Evolutionary conservation across 2,113 vertebrate genomes (phyloP).

Genomic region (Rattus rattus): DNA sequence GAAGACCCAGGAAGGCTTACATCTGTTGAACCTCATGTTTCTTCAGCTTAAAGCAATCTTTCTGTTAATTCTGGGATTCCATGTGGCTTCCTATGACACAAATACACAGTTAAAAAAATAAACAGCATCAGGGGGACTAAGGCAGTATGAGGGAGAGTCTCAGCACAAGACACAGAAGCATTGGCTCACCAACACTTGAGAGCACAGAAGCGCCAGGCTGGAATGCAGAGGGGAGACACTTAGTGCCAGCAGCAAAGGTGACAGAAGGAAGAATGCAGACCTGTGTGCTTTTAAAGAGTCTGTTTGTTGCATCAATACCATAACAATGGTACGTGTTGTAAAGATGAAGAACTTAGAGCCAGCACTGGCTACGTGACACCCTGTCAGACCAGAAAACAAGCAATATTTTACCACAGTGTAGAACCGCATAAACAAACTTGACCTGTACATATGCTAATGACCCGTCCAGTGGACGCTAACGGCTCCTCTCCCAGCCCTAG

Average conservation of each 20-base stretch:
- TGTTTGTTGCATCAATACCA: not conserved
- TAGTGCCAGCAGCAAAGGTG: not conserved
- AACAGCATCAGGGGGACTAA: not conserved
- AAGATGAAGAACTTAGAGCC: not conserved
- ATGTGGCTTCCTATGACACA: not conserved
- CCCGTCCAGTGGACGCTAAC: not conserved
- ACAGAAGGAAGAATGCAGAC: not conserved
- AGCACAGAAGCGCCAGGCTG: not conserved
- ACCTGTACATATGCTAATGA: not conserved
- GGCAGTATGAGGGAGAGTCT: not conserved
- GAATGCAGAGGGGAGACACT: not conserved
- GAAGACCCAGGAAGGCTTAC: not conserved
- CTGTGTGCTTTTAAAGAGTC: not conserved
- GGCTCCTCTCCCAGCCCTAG: not conserved
- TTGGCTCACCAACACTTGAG: not conserved
- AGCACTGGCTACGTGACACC: not conserved
- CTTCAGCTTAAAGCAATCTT: not conserved
- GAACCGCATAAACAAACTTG: not conserved
- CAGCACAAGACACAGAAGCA: not conserved
- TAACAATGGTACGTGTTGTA: not conserved
- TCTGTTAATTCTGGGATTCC: not conserved
- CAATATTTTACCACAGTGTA: not conserved
- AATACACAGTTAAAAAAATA: not conserved
- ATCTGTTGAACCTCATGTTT: not conserved
- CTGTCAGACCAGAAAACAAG: not conserved